Evolutionary conservation across 2,797 vertebrate genomes (phyloP).

Genomic region (Clarias platycephalus): DNA sequence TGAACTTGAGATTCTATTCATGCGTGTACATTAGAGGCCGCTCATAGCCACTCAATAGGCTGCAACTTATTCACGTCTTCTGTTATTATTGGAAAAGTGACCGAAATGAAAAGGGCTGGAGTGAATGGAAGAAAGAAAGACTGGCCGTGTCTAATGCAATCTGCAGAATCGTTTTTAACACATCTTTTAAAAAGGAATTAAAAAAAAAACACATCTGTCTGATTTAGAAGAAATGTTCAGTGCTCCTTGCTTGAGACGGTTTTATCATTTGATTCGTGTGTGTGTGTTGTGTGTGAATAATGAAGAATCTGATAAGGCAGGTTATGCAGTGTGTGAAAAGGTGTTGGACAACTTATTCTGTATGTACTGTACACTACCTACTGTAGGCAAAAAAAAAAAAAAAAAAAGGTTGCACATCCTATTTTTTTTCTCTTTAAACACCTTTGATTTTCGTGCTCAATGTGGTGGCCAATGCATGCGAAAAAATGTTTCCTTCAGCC

Average conservation of each 20-base stretch:
- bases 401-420: too few relatives aligned
- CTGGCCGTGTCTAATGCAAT: neutral
- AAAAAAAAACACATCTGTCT: neutral
- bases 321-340: neutral
- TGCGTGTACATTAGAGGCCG: neutral
- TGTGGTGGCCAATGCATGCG: too few relatives aligned
- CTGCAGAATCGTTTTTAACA: too few relatives aligned
- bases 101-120: neutral
- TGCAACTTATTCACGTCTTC: neutral
- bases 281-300: neutral
- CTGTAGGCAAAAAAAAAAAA: too few relatives aligned
- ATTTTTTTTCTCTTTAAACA: too few relatives aligned
- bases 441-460: too few relatives aligned
- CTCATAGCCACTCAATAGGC: constrained; percentile 8
- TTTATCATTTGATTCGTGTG: neutral
- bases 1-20: constrained; percentile 4
- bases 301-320: neutral
- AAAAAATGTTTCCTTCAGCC: too few relatives aligned
- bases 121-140: too few relatives aligned
- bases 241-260: neutral
- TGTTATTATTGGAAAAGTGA: neutral
- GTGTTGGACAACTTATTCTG: neutral
- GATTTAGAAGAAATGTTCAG: neutral
- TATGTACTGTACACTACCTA: too few relatives aligned
- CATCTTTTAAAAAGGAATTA: neutral